phyloP scores from a whole-genome alignment of 2,888 invertebrate genomes.

The Noctua comes region DNA sequence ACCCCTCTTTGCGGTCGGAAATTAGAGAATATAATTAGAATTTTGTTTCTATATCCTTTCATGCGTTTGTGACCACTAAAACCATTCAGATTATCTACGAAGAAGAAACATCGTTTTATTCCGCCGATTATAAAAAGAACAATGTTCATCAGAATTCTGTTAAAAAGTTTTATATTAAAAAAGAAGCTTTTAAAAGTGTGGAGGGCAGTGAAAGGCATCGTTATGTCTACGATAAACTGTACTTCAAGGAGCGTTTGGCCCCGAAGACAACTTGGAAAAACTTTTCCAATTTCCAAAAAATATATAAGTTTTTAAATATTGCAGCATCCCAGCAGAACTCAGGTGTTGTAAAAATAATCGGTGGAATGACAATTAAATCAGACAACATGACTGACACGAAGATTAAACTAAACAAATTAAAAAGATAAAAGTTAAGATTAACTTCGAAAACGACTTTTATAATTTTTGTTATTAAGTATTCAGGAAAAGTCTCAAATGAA shows the following conservation, averaged over 20 bases:
- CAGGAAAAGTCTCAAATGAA: background rate
- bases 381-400: conserved; percentile 32
- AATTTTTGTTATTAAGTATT: background rate
- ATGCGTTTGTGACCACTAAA: conserved; percentile 13
- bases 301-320: conserved; percentile 54
- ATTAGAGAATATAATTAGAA: conserved; percentile 49
- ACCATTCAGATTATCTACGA: background rate
- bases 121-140: background rate
- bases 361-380: conserved; percentile 13
- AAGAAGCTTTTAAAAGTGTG: conserved; percentile 44
- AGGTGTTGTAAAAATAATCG: conserved; percentile 36
- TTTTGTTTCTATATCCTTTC: conserved; percentile 26
- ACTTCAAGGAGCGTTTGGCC: conserved; percentile 57
- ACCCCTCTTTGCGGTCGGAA: conserved; percentile 37
- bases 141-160: conserved; percentile 38
- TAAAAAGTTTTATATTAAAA: conserved; percentile 56
- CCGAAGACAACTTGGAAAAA: conserved; percentile 67
- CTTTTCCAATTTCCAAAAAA: conserved; percentile 76
- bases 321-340: conserved; percentile 27
- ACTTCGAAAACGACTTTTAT: conserved; percentile 4
- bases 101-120: background rate
- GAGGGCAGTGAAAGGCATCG: conserved; percentile 53
- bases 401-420: conserved; percentile 30
- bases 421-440: conserved; percentile 7
- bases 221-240: conserved; percentile 69